Conservation (phyloP, 2,888 invertebrate species). For the Xylota sylvarum region DNA sequence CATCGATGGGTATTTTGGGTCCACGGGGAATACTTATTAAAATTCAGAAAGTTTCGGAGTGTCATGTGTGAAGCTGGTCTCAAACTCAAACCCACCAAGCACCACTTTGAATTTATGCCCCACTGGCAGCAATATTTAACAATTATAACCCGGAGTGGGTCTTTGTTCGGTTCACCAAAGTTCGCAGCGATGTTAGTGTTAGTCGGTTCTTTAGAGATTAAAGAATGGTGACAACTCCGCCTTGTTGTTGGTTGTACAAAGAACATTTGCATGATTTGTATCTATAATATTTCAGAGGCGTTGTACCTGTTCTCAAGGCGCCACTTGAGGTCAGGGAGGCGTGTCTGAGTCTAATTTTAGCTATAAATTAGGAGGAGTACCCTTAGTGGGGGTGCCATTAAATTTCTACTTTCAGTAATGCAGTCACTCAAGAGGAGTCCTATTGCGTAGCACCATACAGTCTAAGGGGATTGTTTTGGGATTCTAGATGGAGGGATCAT, state of each 20-base stretch:
- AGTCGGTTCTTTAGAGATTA: slow-evolving; percentile 4
- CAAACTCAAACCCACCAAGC: too few relatives aligned
- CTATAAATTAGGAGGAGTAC: neutral
- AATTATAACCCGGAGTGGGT: slow-evolving; percentile 34
- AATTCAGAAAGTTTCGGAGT: slow-evolving; percentile 24
- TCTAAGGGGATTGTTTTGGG: too few relatives aligned
- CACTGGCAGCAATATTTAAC: slow-evolving; percentile 62
- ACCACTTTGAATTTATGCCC: slow-evolving; percentile 42
- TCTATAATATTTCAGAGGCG: slow-evolving; percentile 14
- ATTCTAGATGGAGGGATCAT: too few relatives aligned
- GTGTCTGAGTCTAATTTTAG: neutral
- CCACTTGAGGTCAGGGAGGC: slow-evolving; percentile 18
- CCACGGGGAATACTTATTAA: slow-evolving; percentile 15
- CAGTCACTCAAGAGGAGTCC: too few relatives aligned
- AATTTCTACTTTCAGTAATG: too few relatives aligned
- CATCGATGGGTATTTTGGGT: slow-evolving; percentile 17
- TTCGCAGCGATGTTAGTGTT: slow-evolving; percentile 42
- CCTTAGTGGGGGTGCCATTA: too few relatives aligned
- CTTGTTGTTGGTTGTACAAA: slow-evolving; percentile 30
- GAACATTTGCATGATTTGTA: slow-evolving; percentile 53
- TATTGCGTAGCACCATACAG: too few relatives aligned
- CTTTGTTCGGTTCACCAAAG: slow-evolving; percentile 52
- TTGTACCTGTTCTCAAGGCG: slow-evolving; percentile 23
- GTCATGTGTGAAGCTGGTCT: slow-evolving; percentile 5
- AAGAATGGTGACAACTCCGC: slow-evolving; percentile 55